A percentile compares a stretch with the other conserved stretches of the same genome.
phyloP scores from a whole-genome alignment of 2,888 invertebrate species.

The Callimorpha dominula region DNA sequence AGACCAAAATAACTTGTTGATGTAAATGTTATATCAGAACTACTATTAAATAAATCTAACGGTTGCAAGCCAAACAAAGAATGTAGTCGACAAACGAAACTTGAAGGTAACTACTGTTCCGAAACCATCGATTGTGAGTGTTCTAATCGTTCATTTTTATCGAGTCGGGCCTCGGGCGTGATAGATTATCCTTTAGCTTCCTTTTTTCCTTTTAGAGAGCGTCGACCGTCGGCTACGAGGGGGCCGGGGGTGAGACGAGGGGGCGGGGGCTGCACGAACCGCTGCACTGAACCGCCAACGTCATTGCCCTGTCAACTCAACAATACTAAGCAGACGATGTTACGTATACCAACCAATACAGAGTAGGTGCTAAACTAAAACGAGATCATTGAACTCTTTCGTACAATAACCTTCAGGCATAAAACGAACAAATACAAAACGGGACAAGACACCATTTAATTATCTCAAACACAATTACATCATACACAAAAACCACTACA shows the following conservation, averaged over 20 bases:
- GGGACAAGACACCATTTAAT: conserved; percentile 20
- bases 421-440: conserved; percentile 24
- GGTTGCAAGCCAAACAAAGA: conserved; percentile 38
- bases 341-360: conserved; percentile 74
- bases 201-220: conserved; percentile 84
- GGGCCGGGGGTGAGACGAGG: conserved; percentile 64
- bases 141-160: conserved; percentile 85
- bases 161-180: conserved; percentile 83
- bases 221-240: conserved; percentile 82
- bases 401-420: conserved; percentile 38
- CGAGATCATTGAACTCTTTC: conserved; percentile 68
- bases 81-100: conserved; percentile 46
- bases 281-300: conserved; percentile 76
- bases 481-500: conserved; percentile 37
- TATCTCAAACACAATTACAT: conserved; percentile 30
- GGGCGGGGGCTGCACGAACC: conserved; percentile 66
- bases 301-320: conserved; percentile 86
- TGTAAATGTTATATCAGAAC: not conserved
- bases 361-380: conserved; percentile 74
- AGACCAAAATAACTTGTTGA: conserved; percentile 10
- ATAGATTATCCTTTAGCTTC: conserved; percentile 86
- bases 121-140: conserved; percentile 76
- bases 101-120: conserved; percentile 59
- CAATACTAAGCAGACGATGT: conserved; percentile 84
- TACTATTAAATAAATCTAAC: conserved; percentile 24